Percentiles rank a stretch among this genome's conserved stretches.
phyloP scores from a whole-genome alignment of 2,888 invertebrate genomes.

The Strigamia transsilvanica region DNA sequence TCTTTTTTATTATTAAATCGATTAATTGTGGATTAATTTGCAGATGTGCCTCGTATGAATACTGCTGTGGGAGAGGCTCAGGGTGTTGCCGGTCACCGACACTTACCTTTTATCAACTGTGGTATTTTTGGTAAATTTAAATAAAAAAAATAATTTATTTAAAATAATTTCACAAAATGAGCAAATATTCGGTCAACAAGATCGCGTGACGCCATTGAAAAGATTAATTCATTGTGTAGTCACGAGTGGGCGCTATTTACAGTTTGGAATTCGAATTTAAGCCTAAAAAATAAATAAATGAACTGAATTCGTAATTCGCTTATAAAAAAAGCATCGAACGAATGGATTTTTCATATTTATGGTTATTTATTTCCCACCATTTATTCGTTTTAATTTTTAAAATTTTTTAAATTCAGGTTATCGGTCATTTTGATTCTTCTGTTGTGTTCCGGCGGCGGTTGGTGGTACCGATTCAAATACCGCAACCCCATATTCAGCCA shows the following conservation, averaged over 20 bases:
- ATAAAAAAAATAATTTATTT: slow-evolving; percentile 57
- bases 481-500: slow-evolving; percentile 49
- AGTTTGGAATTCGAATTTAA: too few relatives aligned
- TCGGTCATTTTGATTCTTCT: slow-evolving; percentile 68
- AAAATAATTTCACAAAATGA: neutral
- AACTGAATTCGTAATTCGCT: too few relatives aligned
- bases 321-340: too few relatives aligned
- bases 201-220: too few relatives aligned
- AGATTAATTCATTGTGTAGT: too few relatives aligned
- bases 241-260: too few relatives aligned
- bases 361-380: too few relatives aligned
- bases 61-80: slow-evolving; percentile 68
- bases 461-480: slow-evolving; percentile 66
- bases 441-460: slow-evolving; percentile 69
- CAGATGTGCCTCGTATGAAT: slow-evolving; percentile 64
- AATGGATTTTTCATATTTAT: too few relatives aligned
- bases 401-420: too few relatives aligned
- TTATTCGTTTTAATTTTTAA: too few relatives aligned
- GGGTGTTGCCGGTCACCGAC: slow-evolving; percentile 68
- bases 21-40: slow-evolving; percentile 23
- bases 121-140: slow-evolving; percentile 69
- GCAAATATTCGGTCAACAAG: too few relatives aligned
- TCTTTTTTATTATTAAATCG: neutral
- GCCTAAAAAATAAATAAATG: too few relatives aligned
- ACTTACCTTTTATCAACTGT: slow-evolving; percentile 69